phyloP scores from a whole-genome alignment of 2,888 invertebrate genomes.

The Dilophus febrilis region DNA sequence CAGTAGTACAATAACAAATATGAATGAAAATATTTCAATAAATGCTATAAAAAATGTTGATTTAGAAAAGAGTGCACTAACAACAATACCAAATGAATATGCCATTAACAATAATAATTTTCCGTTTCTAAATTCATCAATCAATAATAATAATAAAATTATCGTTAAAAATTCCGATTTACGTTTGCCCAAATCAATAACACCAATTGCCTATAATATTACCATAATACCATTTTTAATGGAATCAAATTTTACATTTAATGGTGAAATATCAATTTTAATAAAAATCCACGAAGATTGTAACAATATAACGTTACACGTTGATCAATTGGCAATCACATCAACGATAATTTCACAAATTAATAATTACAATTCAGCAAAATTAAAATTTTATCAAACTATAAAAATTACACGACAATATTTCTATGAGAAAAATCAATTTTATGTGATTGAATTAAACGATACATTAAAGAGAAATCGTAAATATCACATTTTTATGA shows the following conservation, averaged over 20 bases:
- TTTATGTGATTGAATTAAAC: conserved; percentile 46
- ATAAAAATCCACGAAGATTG: conserved; percentile 43
- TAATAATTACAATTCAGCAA: conserved; percentile 31
- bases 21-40: too few species aligned
- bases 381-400: conserved; percentile 9
- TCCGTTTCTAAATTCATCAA: background rate
- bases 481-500: conserved; percentile 49
- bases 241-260: conserved; percentile 62
- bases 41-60: too few species aligned
- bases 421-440: conserved; percentile 41
- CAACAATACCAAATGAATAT: too few species aligned
- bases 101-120: background rate
- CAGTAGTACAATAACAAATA: too few species aligned
- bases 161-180: too few species aligned
- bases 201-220: conserved; percentile 52
- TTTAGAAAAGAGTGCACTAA: too few species aligned
- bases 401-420: conserved; percentile 13
- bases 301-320: conserved; percentile 56
- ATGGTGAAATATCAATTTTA: conserved; percentile 47
- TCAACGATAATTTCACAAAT: too few species aligned
- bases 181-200: conserved; percentile 47
- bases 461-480: conserved; percentile 38
- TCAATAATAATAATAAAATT: background rate
- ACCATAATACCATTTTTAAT: conserved; percentile 53
- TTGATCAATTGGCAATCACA: conserved; percentile 51